These are phyloP conservation scores for Mesodorylaimus sp. DNA, from an alignment of 2,888 invertebrate species.

Conservation along the genomic window DNA sequence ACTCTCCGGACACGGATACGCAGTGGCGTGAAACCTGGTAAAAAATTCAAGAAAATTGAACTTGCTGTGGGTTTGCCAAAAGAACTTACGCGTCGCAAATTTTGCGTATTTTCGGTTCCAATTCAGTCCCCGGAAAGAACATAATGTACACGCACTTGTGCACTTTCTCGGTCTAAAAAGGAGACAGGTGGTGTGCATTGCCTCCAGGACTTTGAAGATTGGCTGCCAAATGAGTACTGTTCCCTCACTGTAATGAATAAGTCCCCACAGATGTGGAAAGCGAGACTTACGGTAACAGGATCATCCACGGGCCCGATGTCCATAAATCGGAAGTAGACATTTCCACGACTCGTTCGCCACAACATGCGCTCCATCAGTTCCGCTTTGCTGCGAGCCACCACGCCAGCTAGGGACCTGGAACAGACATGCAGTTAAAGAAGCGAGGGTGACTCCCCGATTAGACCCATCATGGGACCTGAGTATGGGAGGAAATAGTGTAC, in stretches of 20 bases:
- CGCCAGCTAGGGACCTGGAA: constrained; percentile 81
- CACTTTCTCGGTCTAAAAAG: constrained; percentile 81
- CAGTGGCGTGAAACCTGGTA: constrained; percentile 65
- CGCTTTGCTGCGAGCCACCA: constrained; percentile 72
- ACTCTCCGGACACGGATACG: constrained; percentile 94
- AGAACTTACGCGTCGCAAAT: constrained; percentile 66
- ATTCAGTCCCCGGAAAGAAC: constrained; percentile 70
- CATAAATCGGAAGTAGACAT: constrained; percentile 80
- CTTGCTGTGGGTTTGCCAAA: too few relatives aligned
- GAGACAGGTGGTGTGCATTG: too few relatives aligned
- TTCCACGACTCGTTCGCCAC: constrained; percentile 90
- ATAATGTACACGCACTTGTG: constrained; percentile 76
- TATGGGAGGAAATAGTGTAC: too few relatives aligned
- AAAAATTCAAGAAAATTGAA: too few relatives aligned
- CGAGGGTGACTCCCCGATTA: too few relatives aligned
- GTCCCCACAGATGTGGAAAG: too few relatives aligned
- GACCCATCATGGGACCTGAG: too few relatives aligned
- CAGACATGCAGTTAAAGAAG: too few relatives aligned
- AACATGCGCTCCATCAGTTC: constrained; percentile 91
- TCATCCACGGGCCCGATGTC: constrained; percentile 82
- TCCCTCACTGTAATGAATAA: too few relatives aligned
- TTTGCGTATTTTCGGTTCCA: constrained; percentile 87
- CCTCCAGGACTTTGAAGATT: too few relatives aligned
- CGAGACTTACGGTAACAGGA: constrained; percentile 53
- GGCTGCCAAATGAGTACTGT: too few relatives aligned